A percentile compares a stretch with the other conserved stretches of the same genome.
Evolutionary conservation across 1,140 invertebrate genomes (phyloP).

Genomic region (Panulirus ornatus): DNA sequence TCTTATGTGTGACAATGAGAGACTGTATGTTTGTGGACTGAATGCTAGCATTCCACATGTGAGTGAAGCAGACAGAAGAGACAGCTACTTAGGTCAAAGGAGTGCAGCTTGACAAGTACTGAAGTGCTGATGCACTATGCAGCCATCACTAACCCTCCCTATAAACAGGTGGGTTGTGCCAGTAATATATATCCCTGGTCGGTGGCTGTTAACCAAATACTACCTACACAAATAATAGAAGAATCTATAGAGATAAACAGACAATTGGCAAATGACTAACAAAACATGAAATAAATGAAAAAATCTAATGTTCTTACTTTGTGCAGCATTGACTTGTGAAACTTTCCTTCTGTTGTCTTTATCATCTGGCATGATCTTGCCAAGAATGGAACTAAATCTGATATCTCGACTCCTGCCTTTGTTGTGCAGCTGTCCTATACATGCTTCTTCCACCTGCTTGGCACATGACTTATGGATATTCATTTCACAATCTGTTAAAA

Average conservation of each 20-base stretch:
- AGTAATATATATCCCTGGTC: too few species aligned
- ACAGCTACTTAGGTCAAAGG: too few species aligned
- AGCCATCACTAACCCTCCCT: too few species aligned
- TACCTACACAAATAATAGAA: too few species aligned
- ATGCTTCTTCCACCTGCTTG: slow-evolving; percentile 89
- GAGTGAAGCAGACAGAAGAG: too few species aligned
- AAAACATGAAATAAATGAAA: background rate
- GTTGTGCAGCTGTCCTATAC: slow-evolving; percentile 89
- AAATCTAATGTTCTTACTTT: slow-evolving; percentile 58
- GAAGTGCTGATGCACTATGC: too few species aligned
- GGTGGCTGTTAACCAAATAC: too few species aligned
- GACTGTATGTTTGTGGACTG: too few species aligned
- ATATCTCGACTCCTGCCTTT: slow-evolving; percentile 90
- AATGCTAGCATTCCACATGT: too few species aligned
- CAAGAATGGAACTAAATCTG: slow-evolving; percentile 81
- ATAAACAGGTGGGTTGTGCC: too few species aligned
- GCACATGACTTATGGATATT: slow-evolving; percentile 93
- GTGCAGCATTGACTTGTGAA: slow-evolving; percentile 73
- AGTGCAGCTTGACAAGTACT: too few species aligned
- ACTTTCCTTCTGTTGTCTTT: slow-evolving; percentile 79
- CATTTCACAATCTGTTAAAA: slow-evolving; percentile 88
- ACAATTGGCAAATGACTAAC: background rate
- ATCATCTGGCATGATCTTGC: slow-evolving; percentile 77
- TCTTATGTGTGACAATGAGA: too few species aligned
- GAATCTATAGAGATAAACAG: background rate